Base-by-base conservation (phyloP, 2,888 invertebrate species). In the Lathronympha strigana region DNA sequence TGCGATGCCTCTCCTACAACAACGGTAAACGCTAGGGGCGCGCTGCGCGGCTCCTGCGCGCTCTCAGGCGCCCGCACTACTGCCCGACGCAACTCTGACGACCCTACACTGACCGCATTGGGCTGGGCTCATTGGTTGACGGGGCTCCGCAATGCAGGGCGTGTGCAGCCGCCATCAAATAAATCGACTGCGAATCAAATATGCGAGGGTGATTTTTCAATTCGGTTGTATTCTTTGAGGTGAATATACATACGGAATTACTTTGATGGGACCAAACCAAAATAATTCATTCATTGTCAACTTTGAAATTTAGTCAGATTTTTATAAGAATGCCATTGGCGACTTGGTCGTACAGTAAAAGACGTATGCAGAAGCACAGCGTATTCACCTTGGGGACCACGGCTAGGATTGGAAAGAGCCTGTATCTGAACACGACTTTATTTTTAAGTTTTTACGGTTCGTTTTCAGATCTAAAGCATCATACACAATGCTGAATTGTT, bases 1-100 rank as follows among this genome's bases (percentile, higher is more conserved):
- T 97, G 84, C 95, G 98, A 93, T 94, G 95, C 81, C 94, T 97
- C 91, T 95, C 95, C 89, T 98, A 95, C 90, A 97, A 96, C 91
- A 97, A 97, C 91, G 97, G 96, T 87, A 97, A 97, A 93, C 97
- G 97, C 93, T 97, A 95, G 88, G 82, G 74, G 73, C 70, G 77
- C 76, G 78, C 77, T 75, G 53, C 40, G 13, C 64, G 31, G 23
- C 28, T n/a, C n/a, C n/a, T 36, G 15, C 58, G 47, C 51, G 47
- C 54, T 11, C 63, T 60, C 36, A 25, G 47, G 50, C 47, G 36
- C 19, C 45, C 49, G 15, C 40, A 25, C 21, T n/a, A 31, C 15
- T 23, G 63, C 6, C 17, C 49, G 40, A 38, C 40, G n/a, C 49
- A 6, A n/a, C 5, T n/a, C n/a, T 51, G 40, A 28, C 40, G 19